phyloP scores from a whole-genome alignment of 2,113 vertebrate species.

The Ailurus styani region DNA sequence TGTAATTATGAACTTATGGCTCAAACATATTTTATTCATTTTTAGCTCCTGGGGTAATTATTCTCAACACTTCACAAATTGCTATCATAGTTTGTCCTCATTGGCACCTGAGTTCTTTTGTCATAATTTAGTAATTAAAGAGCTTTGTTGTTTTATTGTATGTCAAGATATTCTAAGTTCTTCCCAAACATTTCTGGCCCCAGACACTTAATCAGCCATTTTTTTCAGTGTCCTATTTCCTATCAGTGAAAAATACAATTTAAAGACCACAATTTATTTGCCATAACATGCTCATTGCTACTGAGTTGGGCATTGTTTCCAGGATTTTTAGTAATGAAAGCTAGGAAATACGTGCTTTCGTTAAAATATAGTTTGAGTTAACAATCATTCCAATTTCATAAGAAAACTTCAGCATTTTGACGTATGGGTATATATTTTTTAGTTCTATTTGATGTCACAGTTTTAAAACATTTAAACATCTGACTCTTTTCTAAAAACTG shows the following conservation, averaged over 20 bases:
- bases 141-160: not conserved
- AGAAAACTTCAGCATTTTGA: not conserved
- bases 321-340: not conserved
- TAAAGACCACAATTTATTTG: not conserved
- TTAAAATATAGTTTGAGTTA: not conserved
- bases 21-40: not conserved
- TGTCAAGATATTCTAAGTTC: not conserved
- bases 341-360: not conserved
- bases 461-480: not conserved
- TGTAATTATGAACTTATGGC: not conserved
- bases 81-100: not conserved
- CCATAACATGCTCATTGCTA: not conserved
- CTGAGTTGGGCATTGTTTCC: not conserved
- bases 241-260: not conserved
- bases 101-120: not conserved
- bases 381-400: not conserved
- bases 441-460: not conserved
- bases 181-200: not conserved
- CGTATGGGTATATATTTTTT: not conserved
- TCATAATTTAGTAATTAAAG: not conserved
- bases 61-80: not conserved
- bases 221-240: not conserved
- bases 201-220: not conserved
- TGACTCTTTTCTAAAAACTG: not conserved
- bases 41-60: not conserved